phyloP scores from a whole-genome alignment of 2,797 vertebrate genomes.

The Lateolabrax maculatus region DNA sequence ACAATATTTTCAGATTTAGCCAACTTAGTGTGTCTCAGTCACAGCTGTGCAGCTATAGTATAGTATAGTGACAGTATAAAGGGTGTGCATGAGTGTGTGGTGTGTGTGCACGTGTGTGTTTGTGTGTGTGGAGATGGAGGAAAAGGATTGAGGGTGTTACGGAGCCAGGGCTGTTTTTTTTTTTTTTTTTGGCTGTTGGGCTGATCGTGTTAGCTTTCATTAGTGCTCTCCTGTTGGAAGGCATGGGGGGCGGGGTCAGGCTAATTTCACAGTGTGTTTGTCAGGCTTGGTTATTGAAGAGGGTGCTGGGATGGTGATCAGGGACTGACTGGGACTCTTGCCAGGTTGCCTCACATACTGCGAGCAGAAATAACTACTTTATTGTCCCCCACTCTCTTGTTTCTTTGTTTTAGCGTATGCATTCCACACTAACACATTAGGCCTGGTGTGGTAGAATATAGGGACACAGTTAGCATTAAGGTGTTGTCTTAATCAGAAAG shows the following conservation, averaged over 20 bases:
- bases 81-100: constrained; percentile 37
- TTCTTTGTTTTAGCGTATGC: background rate
- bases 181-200: background rate
- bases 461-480: background rate
- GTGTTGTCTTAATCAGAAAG: background rate
- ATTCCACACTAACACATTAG: background rate
- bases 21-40: background rate
- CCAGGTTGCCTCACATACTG: constrained; percentile 1
- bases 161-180: background rate
- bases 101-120: constrained; percentile 4
- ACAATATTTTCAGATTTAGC: constrained; percentile 1
- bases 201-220: constrained; percentile 35
- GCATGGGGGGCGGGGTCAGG: constrained; percentile 2
- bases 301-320: background rate
- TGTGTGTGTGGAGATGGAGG: background rate
- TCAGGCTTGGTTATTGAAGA: constrained; percentile 15
- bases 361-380: constrained; percentile 2
- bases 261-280: constrained; percentile 46
- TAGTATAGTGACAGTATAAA: background rate
- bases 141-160: constrained; percentile 9
- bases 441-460: background rate
- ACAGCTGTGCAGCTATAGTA: constrained; percentile 13
- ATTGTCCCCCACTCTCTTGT: background rate
- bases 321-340: background rate
- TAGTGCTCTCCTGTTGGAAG: constrained; percentile 4